Evolutionary conservation across 2,888 invertebrate genomes (phyloP), one percentile per base, ranked within the genome.

Genomic region (Pteria penguin): DNA sequence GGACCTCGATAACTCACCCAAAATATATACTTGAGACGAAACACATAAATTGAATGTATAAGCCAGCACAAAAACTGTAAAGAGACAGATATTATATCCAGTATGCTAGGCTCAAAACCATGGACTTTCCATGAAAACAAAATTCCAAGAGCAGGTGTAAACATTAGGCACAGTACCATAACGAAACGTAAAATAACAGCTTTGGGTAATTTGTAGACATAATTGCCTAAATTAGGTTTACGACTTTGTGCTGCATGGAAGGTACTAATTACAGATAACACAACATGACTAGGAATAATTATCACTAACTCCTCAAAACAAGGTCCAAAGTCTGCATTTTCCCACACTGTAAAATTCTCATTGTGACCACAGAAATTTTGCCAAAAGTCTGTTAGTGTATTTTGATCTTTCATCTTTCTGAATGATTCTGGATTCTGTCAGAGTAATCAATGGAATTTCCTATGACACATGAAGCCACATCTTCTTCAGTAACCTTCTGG

Each of bases 291-390:
- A 22, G 97, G 97, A 84, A 96, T 94, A 91, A 90, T 86, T 54
- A 98, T 93, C 88, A 95, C 95, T 67, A 97, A 92, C 92, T 96
- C 95, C 92, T 97, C 96, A 90, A 97, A 97, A 92, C 97, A 98
- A 75, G 95, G 93, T 72, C 96, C 95, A 86, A 97, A 94, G 93
- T 97, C 96, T 88, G 95, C 95, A 45, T 94, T 94, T 22, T 93
- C 92, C 90, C 90, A 91, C 1, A 83, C 75, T 2, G 84, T 86
- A 67, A 90, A 88, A 70, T 87, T 87, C 62, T 87, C 84, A 32
- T 84, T 83, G 72, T 85, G 86, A 26, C 90, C 90, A 83, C 90
- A 91, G 52, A 91, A 81, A 55, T 78, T 58, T 3, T 86, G 77
- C 90, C 91, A 91, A 60, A n/a, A n/a, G n/a, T n/a, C n/a, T n/a